These are phyloP conservation scores for Tetanocera ferruginea DNA, from an alignment of 2,888 invertebrate genomes.

Conservation along the genomic window DNA sequence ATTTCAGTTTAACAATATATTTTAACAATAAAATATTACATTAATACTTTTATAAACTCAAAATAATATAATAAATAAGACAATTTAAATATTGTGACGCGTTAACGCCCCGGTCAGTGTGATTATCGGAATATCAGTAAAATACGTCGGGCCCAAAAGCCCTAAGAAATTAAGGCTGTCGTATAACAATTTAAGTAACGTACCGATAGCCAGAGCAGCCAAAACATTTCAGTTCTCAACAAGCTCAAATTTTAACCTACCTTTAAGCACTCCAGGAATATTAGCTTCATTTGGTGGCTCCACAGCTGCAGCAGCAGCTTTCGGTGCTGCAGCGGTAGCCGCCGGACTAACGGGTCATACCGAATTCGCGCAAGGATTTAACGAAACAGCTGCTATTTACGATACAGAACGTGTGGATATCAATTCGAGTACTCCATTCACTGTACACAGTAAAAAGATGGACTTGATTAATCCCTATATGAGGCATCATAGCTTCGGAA, in stretches of 20 bases:
- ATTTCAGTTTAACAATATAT: background rate
- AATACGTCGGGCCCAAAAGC: conserved; percentile 25
- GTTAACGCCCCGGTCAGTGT: background rate
- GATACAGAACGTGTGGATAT: conserved; percentile 21
- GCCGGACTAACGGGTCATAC: conserved; percentile 54
- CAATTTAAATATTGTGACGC: background rate
- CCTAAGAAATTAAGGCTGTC: conserved; percentile 52
- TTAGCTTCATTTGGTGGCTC: conserved; percentile 34
- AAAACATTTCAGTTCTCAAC: conserved; percentile 64
- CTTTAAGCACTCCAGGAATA: conserved; percentile 48
- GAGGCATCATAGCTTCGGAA: conserved; percentile 63
- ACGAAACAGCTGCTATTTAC: conserved; percentile 6
- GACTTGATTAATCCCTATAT: conserved; percentile 68
- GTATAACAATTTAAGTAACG: conserved; percentile 11
- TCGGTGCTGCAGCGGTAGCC: conserved; percentile 37
- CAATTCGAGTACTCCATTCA: background rate
- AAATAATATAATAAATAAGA: conserved; percentile 14
- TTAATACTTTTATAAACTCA: background rate
- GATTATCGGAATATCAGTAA: background rate
- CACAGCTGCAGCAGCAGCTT: conserved; percentile 47
- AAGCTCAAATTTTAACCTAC: conserved; percentile 67
- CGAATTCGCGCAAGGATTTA: conserved; percentile 1
- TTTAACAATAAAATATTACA: background rate
- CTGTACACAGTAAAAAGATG: conserved; percentile 56
- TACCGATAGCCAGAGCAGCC: conserved; percentile 30